Base-by-base conservation (phyloP, 2,888 invertebrate genomes). In the Odontomyia ornata region DNA sequence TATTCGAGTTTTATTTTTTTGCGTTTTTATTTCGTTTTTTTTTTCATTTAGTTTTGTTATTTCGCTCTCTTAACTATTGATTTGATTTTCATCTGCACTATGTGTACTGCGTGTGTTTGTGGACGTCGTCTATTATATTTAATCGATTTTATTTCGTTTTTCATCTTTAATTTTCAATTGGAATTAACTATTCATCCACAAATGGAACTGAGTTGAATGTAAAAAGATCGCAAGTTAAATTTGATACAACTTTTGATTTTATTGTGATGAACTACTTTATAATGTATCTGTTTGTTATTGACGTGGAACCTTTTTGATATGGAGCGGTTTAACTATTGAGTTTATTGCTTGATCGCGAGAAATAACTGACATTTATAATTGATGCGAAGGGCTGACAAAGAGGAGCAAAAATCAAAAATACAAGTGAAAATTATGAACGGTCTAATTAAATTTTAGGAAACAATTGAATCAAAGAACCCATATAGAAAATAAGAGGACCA, bases 111-210 rank as follows among this genome's bases (percentile, higher is more conserved):
- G 9, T 9, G 36, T 36, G n/a, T n/a, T n/a, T n/a, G n/a, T n/a
- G n/a, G n/a, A n/a, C 36, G 36, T 36, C 36, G 5, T 36, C 36
- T 36, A 36, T 36, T 36, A 36, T 36, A 36, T 9, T 36, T 36
- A 36, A 3, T 3, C 3, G 36, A 36, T 36, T 36, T 36, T 36
- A 36, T 36, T 36, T 36, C 36, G 36, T 36, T 64, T 64, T 64
- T 18, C 28, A 64, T 64, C 30, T 64, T 64, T 64, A 64, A 64
- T 69, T 69, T 69, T 69, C 69, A 69, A 47, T 47, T 47, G 21
- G 69, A 69, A 69, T 69, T 69, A 69, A 43, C 69, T n/a, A 69
- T 69, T 69, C 23, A 69, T 52, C 52, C 36, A 36, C 36, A 52
- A 52, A 23, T 25, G 60, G 60, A 25, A 60, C 0, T 0, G 7